Conservation (phyloP, 1,140 invertebrate genomes). For the Ruditapes philippinarum region DNA sequence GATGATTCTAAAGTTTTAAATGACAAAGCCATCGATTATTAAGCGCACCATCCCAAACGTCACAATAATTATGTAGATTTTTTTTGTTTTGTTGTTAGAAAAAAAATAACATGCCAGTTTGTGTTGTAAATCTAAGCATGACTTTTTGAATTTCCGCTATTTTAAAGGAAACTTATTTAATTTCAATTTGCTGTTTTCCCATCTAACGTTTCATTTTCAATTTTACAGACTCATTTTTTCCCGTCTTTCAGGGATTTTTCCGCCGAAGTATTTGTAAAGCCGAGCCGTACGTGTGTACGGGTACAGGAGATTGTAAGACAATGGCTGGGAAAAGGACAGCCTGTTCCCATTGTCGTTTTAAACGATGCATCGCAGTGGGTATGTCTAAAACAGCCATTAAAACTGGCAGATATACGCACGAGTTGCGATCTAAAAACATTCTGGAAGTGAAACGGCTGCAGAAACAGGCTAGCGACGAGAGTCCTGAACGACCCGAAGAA, state of each 20-base stretch:
- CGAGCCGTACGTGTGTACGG: slow-evolving; percentile 69
- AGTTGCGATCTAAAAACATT: slow-evolving; percentile 78
- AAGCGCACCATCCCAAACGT: too few relatives aligned
- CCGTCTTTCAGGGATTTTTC: slow-evolving; percentile 87
- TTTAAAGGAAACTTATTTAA: too few relatives aligned
- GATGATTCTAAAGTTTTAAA: too few relatives aligned
- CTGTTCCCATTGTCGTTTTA: slow-evolving; percentile 76
- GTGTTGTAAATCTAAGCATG: too few relatives aligned
- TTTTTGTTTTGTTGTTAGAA: too few relatives aligned
- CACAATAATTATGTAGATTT: too few relatives aligned
- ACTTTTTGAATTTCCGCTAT: too few relatives aligned
- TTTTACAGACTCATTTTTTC: too few relatives aligned
- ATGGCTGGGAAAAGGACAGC: slow-evolving; percentile 45
- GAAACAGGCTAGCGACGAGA: background rate
- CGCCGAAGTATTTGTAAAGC: slow-evolving; percentile 74
- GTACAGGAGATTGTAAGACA: slow-evolving; percentile 55
- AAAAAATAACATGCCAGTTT: too few relatives aligned
- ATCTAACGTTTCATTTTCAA: too few relatives aligned
- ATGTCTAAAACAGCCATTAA: slow-evolving; percentile 81
- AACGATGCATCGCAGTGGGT: slow-evolving; percentile 76
- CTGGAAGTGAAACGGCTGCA: slow-evolving; percentile 77
- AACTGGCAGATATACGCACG: slow-evolving; percentile 80
- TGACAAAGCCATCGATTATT: too few relatives aligned
- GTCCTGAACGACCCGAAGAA: background rate
- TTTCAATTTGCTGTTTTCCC: too few relatives aligned